A percentile compares a stretch with the other conserved stretches of the same genome.
These are phyloP conservation scores for Drosophila algonquin DNA, from an alignment of 2,888 invertebrate species.

Conservation along the genomic window DNA sequence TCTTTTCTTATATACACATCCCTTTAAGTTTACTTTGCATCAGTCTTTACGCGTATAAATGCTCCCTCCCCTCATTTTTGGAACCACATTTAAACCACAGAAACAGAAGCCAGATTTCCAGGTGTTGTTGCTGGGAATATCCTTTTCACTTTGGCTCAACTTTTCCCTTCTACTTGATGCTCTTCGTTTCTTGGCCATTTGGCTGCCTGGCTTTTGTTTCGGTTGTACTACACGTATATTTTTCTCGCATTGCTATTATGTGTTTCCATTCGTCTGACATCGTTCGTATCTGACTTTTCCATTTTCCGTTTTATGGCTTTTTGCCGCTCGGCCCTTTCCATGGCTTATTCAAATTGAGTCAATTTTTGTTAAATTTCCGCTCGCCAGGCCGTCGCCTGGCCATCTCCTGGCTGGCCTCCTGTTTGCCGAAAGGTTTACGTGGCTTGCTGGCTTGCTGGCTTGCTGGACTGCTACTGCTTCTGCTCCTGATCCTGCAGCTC, in stretches of 20 bases:
- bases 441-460: constrained; percentile 25
- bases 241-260: constrained; percentile 45
- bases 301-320: constrained; percentile 9
- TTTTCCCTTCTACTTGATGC: constrained; percentile 36
- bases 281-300: constrained; percentile 6
- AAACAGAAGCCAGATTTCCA: constrained; percentile 13
- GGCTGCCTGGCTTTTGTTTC: constrained; percentile 14
- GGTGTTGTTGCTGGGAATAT: constrained; percentile 35
- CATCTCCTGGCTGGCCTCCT: constrained; percentile 13
- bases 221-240: constrained; percentile 17
- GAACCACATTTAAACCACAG: background rate
- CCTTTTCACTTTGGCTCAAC: constrained; percentile 40
- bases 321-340: constrained; percentile 41
- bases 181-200: constrained; percentile 15
- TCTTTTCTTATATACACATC: background rate
- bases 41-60: too few relatives aligned
- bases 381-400: constrained; percentile 43
- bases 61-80: too few relatives aligned
- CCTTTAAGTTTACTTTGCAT: background rate
- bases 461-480: background rate
- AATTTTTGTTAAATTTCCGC: constrained; percentile 79
- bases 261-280: constrained; percentile 25
- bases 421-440: constrained; percentile 46
- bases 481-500: constrained; percentile 7
- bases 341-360: constrained; percentile 77